A percentile compares a stretch with the other conserved stretches of the same genome.
Evolutionary conservation across 2,113 vertebrate genomes (phyloP).

Genomic region (Poecile atricapillus): DNA sequence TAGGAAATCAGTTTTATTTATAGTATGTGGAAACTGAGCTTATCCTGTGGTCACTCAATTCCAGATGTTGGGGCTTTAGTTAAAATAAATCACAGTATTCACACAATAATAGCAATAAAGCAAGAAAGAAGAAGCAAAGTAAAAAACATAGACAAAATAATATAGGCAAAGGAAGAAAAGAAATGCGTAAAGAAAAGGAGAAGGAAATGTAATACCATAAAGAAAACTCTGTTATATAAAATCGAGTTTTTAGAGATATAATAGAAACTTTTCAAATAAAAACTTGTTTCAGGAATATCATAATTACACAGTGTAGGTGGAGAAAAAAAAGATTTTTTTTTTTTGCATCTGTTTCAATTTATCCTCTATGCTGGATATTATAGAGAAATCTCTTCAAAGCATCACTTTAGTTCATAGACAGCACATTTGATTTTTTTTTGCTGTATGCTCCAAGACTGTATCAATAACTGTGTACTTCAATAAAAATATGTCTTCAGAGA

Average conservation of each 20-base stretch:
- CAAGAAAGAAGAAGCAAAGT: background rate
- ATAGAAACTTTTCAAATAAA: background rate
- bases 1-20: background rate
- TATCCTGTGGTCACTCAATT: background rate
- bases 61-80: background rate
- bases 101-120: background rate
- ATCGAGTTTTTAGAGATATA: background rate
- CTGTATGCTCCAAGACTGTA: background rate
- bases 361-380: background rate
- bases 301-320: background rate
- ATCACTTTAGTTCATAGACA: background rate
- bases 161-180: background rate
- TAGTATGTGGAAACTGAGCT: background rate
- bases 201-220: background rate
- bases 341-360: background rate
- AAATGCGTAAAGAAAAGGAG: background rate
- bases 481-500: slow-evolving; percentile 34
- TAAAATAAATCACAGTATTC: background rate
- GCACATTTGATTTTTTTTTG: background rate
- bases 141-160: background rate
- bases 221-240: background rate
- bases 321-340: background rate
- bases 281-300: background rate
- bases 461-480: background rate
- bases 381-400: background rate